phyloP scores from a whole-genome alignment of 1,140 invertebrate genomes.

The Daktulosphaira vitifoliae region DNA sequence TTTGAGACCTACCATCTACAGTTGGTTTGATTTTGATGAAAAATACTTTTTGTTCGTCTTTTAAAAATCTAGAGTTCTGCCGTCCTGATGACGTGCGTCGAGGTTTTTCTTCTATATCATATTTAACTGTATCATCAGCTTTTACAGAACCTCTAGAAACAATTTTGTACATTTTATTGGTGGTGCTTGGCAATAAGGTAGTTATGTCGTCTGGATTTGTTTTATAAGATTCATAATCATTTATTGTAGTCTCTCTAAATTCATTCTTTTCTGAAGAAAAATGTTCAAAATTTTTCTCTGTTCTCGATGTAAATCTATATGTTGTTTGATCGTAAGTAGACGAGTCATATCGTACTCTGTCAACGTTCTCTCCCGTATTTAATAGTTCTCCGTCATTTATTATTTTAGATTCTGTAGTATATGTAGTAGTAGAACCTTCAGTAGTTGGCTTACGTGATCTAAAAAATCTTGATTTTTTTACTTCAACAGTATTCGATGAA shows the following conservation, averaged over 20 bases:
- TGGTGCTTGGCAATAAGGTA: background rate
- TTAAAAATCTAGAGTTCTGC: conserved; percentile 25
- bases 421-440: background rate
- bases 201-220: background rate
- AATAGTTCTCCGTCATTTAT: background rate
- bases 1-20: background rate
- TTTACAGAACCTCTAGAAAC: background rate
- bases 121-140: background rate
- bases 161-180: background rate
- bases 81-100: background rate
- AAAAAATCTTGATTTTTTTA: conserved; percentile 15
- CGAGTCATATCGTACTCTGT: background rate
- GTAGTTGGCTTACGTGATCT: conserved; percentile 9
- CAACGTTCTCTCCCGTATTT: conserved; percentile 4
- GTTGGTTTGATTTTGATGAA: conserved; percentile 6
- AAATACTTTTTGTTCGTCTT: conserved; percentile 24
- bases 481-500: background rate
- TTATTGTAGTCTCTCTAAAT: background rate
- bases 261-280: background rate
- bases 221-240: conserved; percentile 1
- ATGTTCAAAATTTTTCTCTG: background rate
- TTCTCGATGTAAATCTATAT: background rate
- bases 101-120: background rate
- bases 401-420: background rate
- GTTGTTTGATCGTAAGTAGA: background rate